Percentiles rank a stretch among this genome's conserved stretches.
Evolutionary conservation across 1,140 invertebrate species (phyloP).

Genomic region (Procambarus virginalis): DNA sequence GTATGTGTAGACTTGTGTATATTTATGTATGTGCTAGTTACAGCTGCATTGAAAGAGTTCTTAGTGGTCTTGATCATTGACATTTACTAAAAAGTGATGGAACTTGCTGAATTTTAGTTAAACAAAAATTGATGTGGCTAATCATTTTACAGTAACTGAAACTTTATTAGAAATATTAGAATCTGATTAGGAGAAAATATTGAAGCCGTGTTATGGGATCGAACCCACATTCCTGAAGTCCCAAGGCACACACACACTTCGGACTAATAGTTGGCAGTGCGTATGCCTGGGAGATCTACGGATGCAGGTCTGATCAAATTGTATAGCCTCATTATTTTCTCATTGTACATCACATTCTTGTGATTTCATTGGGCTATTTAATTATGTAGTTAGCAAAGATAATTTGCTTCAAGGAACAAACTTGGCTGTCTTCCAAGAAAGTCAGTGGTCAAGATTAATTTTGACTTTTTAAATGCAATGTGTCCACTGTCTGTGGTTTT

Average conservation of each 20-base stretch:
- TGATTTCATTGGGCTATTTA: too few species aligned
- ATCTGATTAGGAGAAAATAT: not conserved
- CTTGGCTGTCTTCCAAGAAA: not conserved
- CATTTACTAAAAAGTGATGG: not conserved
- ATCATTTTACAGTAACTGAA: not conserved
- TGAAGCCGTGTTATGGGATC: too few species aligned
- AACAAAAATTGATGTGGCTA: not conserved
- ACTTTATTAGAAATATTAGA: not conserved
- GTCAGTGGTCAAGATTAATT: not conserved
- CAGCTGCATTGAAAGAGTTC: not conserved
- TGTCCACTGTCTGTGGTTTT: constrained; percentile 6
- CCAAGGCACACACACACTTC: too few species aligned
- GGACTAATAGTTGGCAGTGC: too few species aligned
- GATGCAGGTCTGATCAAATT: too few species aligned
- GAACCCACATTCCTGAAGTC: too few species aligned
- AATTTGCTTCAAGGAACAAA: too few species aligned
- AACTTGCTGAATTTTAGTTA: not conserved
- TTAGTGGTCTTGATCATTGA: not conserved
- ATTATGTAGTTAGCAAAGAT: too few species aligned
- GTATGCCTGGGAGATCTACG: too few species aligned
- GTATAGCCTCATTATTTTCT: too few species aligned
- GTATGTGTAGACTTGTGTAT: constrained; percentile 30
- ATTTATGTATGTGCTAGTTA: constrained; percentile 14
- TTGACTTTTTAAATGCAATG: not conserved
- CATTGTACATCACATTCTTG: too few species aligned